Base-by-base conservation (phyloP, 2,113 vertebrate species). In the Dolichotis patagonum region DNA sequence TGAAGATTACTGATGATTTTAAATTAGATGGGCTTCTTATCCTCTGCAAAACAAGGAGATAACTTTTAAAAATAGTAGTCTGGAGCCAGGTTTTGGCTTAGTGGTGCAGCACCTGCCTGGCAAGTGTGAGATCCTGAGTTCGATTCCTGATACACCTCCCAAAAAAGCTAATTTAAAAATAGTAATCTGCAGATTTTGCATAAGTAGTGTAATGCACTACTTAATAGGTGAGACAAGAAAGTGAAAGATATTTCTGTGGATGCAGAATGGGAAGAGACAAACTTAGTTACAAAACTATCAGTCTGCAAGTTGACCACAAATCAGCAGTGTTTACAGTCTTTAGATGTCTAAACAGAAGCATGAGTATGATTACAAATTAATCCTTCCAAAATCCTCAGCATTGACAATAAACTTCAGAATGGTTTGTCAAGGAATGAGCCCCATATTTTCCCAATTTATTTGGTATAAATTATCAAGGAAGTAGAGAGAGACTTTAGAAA, bases 231-330 rank as follows among this genome's bases (percentile, higher is more conserved):
- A 96, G 28, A 87, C 7, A 73, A 77, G 73, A 77, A 28, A 67
- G 46, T 67, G 30, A 94, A 92, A 93, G 80, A 19, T 67, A 80
- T 83, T 87, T 52, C 81, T 91, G 49, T 38, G 93, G 3, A n/a
- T 90, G 26, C 63, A 58, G 46, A 87, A 93, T 8, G 10, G 17
- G 78, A 75, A 94, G 56, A 91, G 84, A 30, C 3, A 26, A 88
- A 83, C 26, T 71, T 78, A 65, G 5, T 77, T 16, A 82, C 13
- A 83, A 69, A 84, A n/a, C 43, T 0, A 69, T 56, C 62, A 56
- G 35, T 35, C 22, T 17, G 62, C 20, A 54, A 82, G 8, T 35
- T 86, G 80, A 91, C 10, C 75, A 87, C 81, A 95, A 82, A 54
- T 93, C 71, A 91, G n/a, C 62, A 92, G 63, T 63, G 38, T 89